phyloP scores from a whole-genome alignment of 2,113 vertebrate genomes.

The Lagopus muta region DNA sequence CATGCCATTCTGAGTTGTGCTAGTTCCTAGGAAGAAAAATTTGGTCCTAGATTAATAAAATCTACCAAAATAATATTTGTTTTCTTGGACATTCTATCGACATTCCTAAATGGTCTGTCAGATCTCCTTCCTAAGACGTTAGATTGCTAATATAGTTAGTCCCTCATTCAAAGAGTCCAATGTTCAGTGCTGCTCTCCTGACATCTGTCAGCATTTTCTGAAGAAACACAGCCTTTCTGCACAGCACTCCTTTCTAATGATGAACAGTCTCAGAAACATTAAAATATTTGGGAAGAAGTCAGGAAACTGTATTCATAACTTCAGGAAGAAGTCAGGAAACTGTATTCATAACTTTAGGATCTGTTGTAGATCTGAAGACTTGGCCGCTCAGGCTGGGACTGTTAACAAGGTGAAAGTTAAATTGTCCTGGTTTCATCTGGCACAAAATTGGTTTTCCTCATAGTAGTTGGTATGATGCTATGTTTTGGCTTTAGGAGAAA shows the following conservation, averaged over 20 bases:
- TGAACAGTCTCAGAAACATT: not conserved
- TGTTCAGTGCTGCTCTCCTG: not conserved
- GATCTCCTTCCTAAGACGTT: constrained; percentile 27
- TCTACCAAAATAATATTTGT: constrained; percentile 72
- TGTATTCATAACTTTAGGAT: not conserved
- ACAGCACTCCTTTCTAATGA: not conserved
- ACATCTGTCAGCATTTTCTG: not conserved
- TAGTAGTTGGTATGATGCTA: not conserved
- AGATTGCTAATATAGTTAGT: constrained; percentile 36
- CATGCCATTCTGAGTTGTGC: constrained; percentile 41
- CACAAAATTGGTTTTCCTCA: not conserved
- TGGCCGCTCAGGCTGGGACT: not conserved
- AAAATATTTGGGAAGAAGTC: not conserved
- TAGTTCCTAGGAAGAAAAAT: constrained; percentile 49
- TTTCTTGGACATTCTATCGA: constrained; percentile 64
- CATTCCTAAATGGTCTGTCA: constrained; percentile 60
- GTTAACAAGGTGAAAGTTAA: not conserved
- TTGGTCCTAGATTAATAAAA: constrained; percentile 75
- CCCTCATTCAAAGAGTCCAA: not conserved
- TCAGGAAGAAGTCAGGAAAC: not conserved
- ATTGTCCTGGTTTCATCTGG: not conserved
- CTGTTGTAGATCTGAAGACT: not conserved
- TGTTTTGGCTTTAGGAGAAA: not conserved
- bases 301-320: not conserved
- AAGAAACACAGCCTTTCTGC: not conserved